Evolutionary conservation across 2,797 vertebrate genomes (phyloP).

Genomic region (Catharus ustulatus): DNA sequence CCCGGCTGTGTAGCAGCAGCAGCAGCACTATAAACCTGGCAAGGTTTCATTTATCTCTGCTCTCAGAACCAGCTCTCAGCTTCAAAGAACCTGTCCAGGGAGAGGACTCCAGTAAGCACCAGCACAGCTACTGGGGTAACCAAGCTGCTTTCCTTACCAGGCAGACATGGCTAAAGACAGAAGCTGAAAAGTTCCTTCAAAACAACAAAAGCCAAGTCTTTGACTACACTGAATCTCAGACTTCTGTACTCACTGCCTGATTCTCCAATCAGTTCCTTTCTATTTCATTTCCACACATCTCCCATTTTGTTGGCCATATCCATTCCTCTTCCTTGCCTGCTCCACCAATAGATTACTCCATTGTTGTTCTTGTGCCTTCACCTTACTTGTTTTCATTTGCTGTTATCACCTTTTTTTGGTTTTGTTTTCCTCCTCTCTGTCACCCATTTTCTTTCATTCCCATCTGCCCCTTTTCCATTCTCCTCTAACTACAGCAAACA

Average conservation of each 20-base stretch:
- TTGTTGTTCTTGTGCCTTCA: fast-evolving
- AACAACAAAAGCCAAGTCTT: background rate
- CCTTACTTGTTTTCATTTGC: background rate
- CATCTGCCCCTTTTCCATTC: background rate
- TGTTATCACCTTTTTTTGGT: background rate
- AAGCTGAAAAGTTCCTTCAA: background rate
- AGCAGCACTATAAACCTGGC: background rate
- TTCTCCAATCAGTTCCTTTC: background rate
- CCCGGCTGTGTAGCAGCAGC: background rate
- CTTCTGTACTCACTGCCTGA: background rate
- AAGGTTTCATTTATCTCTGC: background rate
- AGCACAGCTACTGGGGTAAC: background rate
- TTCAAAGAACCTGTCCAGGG: background rate
- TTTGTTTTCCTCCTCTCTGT: background rate
- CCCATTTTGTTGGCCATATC: background rate
- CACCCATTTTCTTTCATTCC: background rate
- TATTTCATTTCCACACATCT: background rate
- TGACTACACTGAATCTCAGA: background rate
- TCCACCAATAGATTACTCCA: background rate
- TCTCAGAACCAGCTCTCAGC: background rate
- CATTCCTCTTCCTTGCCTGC: background rate
- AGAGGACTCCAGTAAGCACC: background rate
- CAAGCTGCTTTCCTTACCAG: background rate
- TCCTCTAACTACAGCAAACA: background rate
- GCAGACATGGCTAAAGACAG: background rate